Conservation (phyloP, 1,140 invertebrate genomes). For the Aethina tumida region DNA sequence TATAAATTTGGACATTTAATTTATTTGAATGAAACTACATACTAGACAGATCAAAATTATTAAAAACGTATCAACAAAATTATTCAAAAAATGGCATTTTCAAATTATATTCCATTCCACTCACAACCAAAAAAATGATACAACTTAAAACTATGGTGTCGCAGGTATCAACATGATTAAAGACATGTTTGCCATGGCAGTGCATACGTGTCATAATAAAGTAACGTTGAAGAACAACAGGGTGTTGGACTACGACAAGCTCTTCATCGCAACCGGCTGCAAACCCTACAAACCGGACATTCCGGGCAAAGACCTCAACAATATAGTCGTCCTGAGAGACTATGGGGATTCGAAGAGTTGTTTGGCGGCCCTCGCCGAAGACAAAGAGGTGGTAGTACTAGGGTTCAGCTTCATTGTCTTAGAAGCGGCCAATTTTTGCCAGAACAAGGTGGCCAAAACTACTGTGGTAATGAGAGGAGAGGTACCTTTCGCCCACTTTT, state of each 20-base stretch:
- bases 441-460: conserved; percentile 63
- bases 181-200: conserved; percentile 47
- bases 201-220: conserved; percentile 51
- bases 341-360: conserved; percentile 53
- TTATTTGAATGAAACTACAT: no score
- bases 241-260: conserved; percentile 56
- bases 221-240: conserved; percentile 57
- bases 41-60: no score
- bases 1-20: no score
- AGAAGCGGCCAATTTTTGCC: conserved; percentile 70
- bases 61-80: no score
- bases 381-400: conserved; percentile 63
- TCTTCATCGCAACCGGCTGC: conserved; percentile 78
- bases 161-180: conserved; percentile 63
- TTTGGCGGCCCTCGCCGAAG: conserved; percentile 32
- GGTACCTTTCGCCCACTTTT: conserved; percentile 61
- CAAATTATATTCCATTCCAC: no score
- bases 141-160: no score
- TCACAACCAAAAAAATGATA: no score
- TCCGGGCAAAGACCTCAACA: conserved; percentile 58
- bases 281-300: conserved; percentile 50
- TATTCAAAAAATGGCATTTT: no score
- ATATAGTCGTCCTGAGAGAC: conserved; percentile 66
- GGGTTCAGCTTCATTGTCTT: conserved; percentile 76
- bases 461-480: conserved; percentile 66